These are phyloP conservation scores for Caradrina kadenii DNA, from an alignment of 2,888 invertebrate genomes.

Conservation along the genomic window DNA sequence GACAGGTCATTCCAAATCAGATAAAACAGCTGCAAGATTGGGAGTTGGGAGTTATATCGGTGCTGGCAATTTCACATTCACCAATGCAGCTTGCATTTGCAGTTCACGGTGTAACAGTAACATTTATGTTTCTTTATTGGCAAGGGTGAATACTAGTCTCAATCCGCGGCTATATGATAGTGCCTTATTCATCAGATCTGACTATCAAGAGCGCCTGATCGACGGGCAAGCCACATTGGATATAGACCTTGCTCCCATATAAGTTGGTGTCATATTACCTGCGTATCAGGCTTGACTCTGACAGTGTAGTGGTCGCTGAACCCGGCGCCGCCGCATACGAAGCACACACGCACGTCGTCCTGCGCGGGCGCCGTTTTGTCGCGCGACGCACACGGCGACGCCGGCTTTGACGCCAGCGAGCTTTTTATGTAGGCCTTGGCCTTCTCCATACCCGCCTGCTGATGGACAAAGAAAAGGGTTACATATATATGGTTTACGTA, in stretches of 20 bases:
- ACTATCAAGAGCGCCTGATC: too few species aligned
- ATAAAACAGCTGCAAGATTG: neutral
- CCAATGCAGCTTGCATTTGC: neutral
- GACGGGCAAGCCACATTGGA: neutral
- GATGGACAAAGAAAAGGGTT: constrained; percentile 28
- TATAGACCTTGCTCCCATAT: neutral
- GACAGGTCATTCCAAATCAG: neutral
- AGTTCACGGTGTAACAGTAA: too few species aligned
- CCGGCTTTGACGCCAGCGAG: constrained; percentile 90
- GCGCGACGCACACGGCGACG: constrained; percentile 90
- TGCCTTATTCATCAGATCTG: too few species aligned
- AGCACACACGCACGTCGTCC: constrained; percentile 91
- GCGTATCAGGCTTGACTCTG: constrained; percentile 88
- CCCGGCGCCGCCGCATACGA: constrained; percentile 93
- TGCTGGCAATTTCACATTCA: neutral
- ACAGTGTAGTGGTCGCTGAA: constrained; percentile 93
- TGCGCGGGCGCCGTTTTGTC: constrained; percentile 80
- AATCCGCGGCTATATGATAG: too few species aligned
- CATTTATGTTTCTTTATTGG: neutral
- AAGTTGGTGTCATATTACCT: constrained; percentile 71
- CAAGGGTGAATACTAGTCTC: neutral
- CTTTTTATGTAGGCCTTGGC: constrained; percentile 94
- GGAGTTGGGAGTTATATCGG: neutral
- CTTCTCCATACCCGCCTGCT: constrained; percentile 89
- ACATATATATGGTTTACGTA: neutral